A percentile compares a stretch with the other conserved stretches of the same genome.
These are phyloP conservation scores for Chlorocebus sabaeus DNA, from an alignment of 2,113 vertebrate genomes.

Conservation along the genomic window DNA sequence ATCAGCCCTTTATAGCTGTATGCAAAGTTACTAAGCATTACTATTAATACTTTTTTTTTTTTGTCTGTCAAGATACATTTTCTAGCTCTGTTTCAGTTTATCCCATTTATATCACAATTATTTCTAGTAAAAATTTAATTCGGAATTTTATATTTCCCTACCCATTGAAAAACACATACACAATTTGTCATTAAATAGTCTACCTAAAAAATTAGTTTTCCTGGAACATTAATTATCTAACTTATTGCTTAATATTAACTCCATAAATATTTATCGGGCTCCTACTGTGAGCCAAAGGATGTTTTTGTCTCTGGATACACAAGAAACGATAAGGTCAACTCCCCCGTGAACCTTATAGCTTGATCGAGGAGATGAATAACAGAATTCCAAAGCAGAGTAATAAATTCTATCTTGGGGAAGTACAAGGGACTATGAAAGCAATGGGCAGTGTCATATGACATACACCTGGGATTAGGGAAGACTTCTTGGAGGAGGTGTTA, in stretches of 20 bases:
- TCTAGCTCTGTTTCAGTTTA: not conserved
- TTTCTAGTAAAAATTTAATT: not conserved
- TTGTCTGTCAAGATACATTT: not conserved
- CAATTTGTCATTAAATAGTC: not conserved
- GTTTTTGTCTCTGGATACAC: not conserved
- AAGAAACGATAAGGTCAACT: not conserved
- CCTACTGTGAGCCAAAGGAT: not conserved
- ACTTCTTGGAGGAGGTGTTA: not conserved
- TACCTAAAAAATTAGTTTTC: not conserved
- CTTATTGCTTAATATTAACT: not conserved
- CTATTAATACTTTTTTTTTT: not conserved
- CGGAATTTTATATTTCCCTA: not conserved
- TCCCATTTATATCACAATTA: not conserved
- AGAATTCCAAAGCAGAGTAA: not conserved
- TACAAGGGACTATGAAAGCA: not conserved
- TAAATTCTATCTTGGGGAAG: not conserved
- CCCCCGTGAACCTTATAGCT: not conserved
- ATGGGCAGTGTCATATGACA: not conserved
- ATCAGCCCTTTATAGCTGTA: not conserved
- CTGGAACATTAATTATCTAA: not conserved
- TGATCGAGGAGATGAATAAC: not conserved
- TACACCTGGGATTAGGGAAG: not conserved
- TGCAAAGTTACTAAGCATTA: not conserved
- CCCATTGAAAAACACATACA: not conserved
- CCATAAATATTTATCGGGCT: not conserved